Base-by-base conservation (phyloP, 2,888 invertebrate genomes). In the Nemapogon koenigi region DNA sequence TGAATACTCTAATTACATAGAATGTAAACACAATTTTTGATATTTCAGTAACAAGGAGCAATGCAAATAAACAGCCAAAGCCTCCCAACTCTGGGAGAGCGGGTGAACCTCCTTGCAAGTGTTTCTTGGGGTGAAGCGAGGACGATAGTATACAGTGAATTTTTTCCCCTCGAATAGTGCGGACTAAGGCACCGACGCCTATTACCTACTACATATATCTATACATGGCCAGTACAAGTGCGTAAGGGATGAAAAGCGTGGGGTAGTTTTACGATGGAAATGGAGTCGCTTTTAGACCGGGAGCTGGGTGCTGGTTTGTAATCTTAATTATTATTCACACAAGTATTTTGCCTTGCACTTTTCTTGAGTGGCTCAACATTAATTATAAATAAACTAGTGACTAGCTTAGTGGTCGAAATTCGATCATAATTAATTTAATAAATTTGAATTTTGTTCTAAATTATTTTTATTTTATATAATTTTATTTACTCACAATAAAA, bases 21-120 rank as follows among this genome's bases (percentile, higher is more conserved):
- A n/a, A n/a, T n/a, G n/a, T n/a, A n/a, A n/a, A n/a, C n/a, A n/a
- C n/a, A n/a, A n/a, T n/a, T n/a, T n/a, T n/a, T n/a, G n/a, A n/a
- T n/a, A n/a, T n/a, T n/a, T n/a, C n/a, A n/a, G n/a, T n/a, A n/a
- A n/a, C n/a, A 25, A 40, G n/a, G 63, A 63, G 59, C 53, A 57
- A 71, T 68, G 69, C 69, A 73, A 72, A 75, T 70, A 69, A 71
- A 68, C 63, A 69, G 61, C 62, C 64, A n/a, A n/a, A n/a, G n/a
- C 57, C 22, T 17, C 33, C 31, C 51, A 50, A 47, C 47, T 42
- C 50, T 37, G 44, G 48, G 50, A 43, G 43, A 47, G 40, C 43
- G 50, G 46, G 43, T 49, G 49, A 11, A 19, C 8, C 16, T 31
- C 14, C 25, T 11, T 3, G 27, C 33, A 11, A n/a, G n/a, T n/a